Conservation (phyloP, 2,888 invertebrate genomes). For the Hecatera dysodea region DNA sequence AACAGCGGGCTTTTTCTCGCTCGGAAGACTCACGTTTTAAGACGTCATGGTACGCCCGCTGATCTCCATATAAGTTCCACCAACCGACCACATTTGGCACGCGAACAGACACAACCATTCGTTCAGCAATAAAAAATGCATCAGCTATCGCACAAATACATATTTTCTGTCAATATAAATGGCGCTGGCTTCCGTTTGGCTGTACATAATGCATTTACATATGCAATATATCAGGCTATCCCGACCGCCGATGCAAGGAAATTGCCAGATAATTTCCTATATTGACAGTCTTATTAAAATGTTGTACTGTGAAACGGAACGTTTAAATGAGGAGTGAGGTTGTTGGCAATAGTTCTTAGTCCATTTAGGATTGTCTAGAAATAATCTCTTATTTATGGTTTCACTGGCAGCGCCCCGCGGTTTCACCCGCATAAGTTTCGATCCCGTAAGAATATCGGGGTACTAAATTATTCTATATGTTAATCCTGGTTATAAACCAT, state of each 20-base stretch:
- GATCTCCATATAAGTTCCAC: not conserved
- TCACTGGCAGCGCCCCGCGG: too few relatives aligned
- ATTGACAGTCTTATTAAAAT: conserved; percentile 47
- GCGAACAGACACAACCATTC: conserved; percentile 15
- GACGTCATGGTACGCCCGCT: too few relatives aligned
- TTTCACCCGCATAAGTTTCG: too few relatives aligned
- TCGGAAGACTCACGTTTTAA: too few relatives aligned
- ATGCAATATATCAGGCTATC: conserved; percentile 55
- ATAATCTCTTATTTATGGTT: not conserved
- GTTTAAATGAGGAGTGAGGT: conserved; percentile 3
- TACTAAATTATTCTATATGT: too few relatives aligned
- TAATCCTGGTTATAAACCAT: too few relatives aligned
- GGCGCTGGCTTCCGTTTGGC: conserved; percentile 35
- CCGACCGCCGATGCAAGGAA: conserved; percentile 45
- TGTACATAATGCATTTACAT: conserved; percentile 56
- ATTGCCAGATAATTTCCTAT: conserved; percentile 51
- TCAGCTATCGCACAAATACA: conserved; percentile 37
- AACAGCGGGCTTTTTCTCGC: too few relatives aligned
- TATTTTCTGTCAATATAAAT: conserved; percentile 55
- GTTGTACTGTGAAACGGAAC: not conserved
- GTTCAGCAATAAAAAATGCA: conserved; percentile 32
- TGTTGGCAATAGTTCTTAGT: conserved; percentile 3
- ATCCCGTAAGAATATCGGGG: too few relatives aligned
- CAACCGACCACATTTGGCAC: conserved; percentile 18
- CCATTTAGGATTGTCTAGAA: not conserved